Percentiles rank a stretch among this genome's conserved stretches.
Evolutionary conservation across 1,140 invertebrate species (phyloP).

Genomic region (Drosophila varians): DNA sequence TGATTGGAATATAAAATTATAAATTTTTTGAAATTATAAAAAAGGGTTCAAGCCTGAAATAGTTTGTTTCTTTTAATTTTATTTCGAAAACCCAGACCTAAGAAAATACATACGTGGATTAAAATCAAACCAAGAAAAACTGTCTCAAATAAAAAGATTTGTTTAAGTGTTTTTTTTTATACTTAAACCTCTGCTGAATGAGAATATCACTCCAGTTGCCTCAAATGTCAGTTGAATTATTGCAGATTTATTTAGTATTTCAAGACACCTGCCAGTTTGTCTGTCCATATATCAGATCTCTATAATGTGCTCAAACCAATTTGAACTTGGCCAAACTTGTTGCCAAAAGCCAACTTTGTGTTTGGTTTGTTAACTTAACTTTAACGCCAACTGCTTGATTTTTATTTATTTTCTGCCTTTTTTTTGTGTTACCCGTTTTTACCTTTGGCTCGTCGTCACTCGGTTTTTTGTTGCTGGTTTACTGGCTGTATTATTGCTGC

Average conservation of each 20-base stretch:
- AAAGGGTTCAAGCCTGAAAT: too few species aligned
- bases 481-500: constrained; percentile 70
- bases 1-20: too few species aligned
- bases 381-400: constrained; percentile 62
- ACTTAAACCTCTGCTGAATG: not conserved
- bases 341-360: constrained; percentile 54
- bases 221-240: constrained; percentile 66
- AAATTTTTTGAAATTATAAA: too few species aligned
- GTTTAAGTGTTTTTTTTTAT: not conserved
- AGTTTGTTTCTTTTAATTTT: too few species aligned
- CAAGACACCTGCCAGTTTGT: constrained; percentile 7
- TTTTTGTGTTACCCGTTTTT: constrained; percentile 8
- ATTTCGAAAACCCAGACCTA: too few species aligned
- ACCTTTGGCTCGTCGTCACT: constrained; percentile 34
- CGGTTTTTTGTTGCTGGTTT: constrained; percentile 16
- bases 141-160: too few species aligned
- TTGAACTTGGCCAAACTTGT: constrained; percentile 79
- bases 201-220: constrained; percentile 7
- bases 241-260: constrained; percentile 33
- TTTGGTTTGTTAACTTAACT: constrained; percentile 73
- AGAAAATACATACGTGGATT: too few species aligned
- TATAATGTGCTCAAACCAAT: constrained; percentile 67
- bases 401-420: constrained; percentile 55
- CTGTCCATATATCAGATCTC: constrained; percentile 32
- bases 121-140: too few species aligned